These are phyloP conservation scores for Agrochola lota DNA, from an alignment of 2,888 invertebrate genomes.

Conservation along the genomic window DNA sequence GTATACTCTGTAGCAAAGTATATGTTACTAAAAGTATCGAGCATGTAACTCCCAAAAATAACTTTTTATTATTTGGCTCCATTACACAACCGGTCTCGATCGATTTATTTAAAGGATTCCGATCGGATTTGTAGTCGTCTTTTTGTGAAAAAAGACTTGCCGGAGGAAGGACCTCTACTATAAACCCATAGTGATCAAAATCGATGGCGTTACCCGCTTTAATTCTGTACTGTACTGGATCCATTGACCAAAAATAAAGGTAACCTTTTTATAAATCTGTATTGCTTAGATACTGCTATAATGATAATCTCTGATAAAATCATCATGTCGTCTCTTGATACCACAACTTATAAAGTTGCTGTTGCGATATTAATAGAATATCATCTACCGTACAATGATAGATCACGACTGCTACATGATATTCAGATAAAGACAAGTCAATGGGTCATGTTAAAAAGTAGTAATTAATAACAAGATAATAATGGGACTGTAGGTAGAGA, in stretches of 20 bases:
- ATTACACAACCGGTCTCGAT: slow-evolving; percentile 33
- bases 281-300: slow-evolving; percentile 4
- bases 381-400: slow-evolving; percentile 17
- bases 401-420: slow-evolving; percentile 28
- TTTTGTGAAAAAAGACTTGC: background rate
- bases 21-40: background rate
- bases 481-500: background rate
- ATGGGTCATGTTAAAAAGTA: slow-evolving; percentile 26
- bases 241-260: background rate
- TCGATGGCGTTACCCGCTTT: background rate
- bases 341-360: slow-evolving; percentile 28
- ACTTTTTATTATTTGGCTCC: slow-evolving; percentile 20
- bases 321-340: slow-evolving; percentile 19
- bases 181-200: background rate
- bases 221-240: background rate
- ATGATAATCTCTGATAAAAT: slow-evolving; percentile 15
- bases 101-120: background rate
- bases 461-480: background rate
- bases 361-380: slow-evolving; percentile 11
- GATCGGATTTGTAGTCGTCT: background rate
- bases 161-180: background rate
- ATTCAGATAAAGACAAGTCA: slow-evolving; percentile 26
- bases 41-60: slow-evolving; percentile 45
- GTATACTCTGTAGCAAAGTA: background rate
- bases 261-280: background rate